Evolutionary conservation across 2,797 vertebrate species (phyloP).

Genomic region (Mallotus villosus): DNA sequence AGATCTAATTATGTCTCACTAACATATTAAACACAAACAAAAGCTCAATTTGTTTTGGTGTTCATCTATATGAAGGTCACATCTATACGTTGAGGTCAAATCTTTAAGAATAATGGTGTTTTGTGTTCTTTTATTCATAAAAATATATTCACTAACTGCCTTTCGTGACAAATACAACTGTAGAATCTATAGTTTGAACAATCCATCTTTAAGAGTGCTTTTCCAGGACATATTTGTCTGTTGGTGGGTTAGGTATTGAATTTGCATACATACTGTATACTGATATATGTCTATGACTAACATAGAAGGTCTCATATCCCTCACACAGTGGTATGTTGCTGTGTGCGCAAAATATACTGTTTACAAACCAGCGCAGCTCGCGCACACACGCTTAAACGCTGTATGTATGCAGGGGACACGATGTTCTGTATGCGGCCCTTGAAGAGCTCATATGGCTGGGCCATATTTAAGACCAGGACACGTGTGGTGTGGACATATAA

Average conservation of each 20-base stretch:
- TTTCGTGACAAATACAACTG: no score
- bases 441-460: neutral
- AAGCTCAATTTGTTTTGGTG: no score
- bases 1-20: no score
- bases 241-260: no score
- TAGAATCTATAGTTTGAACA: no score
- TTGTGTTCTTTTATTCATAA: no score
- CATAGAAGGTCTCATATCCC: neutral
- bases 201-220: no score
- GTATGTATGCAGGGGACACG: neutral
- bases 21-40: no score
- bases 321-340: neutral
- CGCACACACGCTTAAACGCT: neutral
- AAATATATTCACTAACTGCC: no score
- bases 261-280: no score
- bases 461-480: neutral
- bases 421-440: neutral
- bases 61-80: neutral
- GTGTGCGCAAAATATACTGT: neutral
- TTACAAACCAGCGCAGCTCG: neutral
- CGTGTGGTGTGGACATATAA: conserved; percentile 2
- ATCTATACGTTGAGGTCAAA: neutral
- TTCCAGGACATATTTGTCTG: no score
- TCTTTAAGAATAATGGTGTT: neutral
- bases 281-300: no score